Conservation (phyloP, 1,140 invertebrate genomes). For the Dreissena polymorpha region DNA sequence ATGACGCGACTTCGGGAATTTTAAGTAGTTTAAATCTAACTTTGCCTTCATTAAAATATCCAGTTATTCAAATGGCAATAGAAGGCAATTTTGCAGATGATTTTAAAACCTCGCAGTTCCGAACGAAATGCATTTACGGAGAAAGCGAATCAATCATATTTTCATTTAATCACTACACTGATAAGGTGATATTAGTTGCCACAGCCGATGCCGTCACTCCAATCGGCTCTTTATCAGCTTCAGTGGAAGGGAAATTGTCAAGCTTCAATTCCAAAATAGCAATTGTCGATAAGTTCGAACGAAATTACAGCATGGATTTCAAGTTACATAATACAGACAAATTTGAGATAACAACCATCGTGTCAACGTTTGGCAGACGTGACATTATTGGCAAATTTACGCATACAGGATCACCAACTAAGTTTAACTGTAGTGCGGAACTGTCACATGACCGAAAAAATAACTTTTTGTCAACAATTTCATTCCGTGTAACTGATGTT, state of each 20-base stretch:
- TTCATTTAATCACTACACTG: too few species aligned
- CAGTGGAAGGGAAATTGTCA: not conserved
- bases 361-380: constrained; percentile 19
- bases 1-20: constrained; percentile 11
- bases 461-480: constrained; percentile 1
- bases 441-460: constrained; percentile 54
- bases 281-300: not conserved
- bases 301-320: not conserved
- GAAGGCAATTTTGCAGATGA: not conserved
- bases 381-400: constrained; percentile 22
- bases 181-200: not conserved
- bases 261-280: constrained; percentile 1
- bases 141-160: not conserved
- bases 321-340: constrained; percentile 4
- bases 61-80: not conserved
- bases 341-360: not conserved
- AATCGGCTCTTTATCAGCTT: constrained; percentile 7
- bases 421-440: constrained; percentile 46
- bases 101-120: too few species aligned
- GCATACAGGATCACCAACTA: constrained; percentile 22
- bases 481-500: not conserved
- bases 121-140: too few species aligned
- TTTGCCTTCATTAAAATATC: constrained; percentile 20
- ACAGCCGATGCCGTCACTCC: not conserved
- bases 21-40: not conserved